phyloP scores from a whole-genome alignment of 1,140 invertebrate genomes.

The Caenorhabditis tropicalis region DNA sequence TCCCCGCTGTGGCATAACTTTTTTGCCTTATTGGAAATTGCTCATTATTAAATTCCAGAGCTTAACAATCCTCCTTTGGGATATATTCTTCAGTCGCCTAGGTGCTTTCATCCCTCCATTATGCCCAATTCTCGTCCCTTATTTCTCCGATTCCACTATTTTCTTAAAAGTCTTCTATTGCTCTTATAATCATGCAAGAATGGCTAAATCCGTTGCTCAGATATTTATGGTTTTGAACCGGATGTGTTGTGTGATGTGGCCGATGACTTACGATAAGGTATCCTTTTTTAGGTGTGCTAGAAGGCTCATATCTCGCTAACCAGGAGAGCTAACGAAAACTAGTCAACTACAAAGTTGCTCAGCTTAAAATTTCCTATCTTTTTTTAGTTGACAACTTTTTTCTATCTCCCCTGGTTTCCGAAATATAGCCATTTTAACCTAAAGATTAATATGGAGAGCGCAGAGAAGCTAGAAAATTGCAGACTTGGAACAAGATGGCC shows the following conservation, averaged over 20 bases:
- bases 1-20: no score
- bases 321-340: no score
- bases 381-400: no score
- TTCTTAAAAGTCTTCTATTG: background rate
- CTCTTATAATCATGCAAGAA: background rate
- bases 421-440: no score
- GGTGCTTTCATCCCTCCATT: background rate
- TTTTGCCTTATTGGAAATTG: no score
- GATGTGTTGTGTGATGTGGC: background rate
- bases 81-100: background rate
- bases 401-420: background rate
- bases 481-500: conserved; percentile 1
- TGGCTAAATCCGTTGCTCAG: background rate
- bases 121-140: background rate
- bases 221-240: background rate
- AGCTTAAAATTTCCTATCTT: no score
- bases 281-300: no score
- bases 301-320: no score
- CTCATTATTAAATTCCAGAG: background rate
- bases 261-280: background rate
- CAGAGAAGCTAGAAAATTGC: background rate
- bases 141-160: background rate
- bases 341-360: no score
- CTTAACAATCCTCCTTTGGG: background rate
- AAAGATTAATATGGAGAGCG: background rate